Conservation (phyloP, 2,888 invertebrate species). For the Mylabris sibirica region DNA sequence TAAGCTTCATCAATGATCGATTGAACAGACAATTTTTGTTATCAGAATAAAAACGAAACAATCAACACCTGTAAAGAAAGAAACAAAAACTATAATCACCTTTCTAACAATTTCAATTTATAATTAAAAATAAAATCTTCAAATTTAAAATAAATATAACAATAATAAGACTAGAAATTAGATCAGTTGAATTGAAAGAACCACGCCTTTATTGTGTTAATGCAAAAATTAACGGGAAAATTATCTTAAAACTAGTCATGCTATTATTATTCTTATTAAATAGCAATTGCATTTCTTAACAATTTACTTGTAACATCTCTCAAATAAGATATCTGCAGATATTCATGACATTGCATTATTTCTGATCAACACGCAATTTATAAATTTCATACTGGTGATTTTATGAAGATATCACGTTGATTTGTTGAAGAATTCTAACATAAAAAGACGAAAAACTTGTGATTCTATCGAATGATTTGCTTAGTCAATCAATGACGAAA, state of each 20-base stretch:
- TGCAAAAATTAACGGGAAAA: conserved; percentile 6
- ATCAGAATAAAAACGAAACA: conserved; percentile 15
- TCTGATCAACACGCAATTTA: not conserved
- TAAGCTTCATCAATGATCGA: conserved; percentile 44
- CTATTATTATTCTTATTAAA: conserved; percentile 11
- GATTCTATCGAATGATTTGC: not conserved
- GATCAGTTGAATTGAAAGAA: conserved; percentile 11
- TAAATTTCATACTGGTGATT: not conserved
- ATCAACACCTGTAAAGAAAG: not conserved
- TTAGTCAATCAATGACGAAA: too few relatives aligned
- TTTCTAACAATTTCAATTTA: not conserved
- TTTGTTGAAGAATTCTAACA: not conserved
- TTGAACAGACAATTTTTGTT: conserved; percentile 25
- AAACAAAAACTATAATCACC: not conserved
- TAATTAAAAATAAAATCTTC: not conserved
- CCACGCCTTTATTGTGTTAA: conserved; percentile 9
- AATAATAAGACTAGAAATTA: not conserved
- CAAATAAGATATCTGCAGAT: not conserved
- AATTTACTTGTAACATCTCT: too few relatives aligned
- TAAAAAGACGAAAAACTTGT: not conserved
- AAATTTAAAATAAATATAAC: not conserved
- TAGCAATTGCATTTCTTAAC: not conserved
- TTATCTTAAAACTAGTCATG: conserved; percentile 10
- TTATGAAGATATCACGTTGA: conserved; percentile 2
- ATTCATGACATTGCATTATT: conserved; percentile 6